These are phyloP conservation scores for Lepisosteus oculatus DNA, from an alignment of 2,113 vertebrate genomes.

Conservation along the genomic window DNA sequence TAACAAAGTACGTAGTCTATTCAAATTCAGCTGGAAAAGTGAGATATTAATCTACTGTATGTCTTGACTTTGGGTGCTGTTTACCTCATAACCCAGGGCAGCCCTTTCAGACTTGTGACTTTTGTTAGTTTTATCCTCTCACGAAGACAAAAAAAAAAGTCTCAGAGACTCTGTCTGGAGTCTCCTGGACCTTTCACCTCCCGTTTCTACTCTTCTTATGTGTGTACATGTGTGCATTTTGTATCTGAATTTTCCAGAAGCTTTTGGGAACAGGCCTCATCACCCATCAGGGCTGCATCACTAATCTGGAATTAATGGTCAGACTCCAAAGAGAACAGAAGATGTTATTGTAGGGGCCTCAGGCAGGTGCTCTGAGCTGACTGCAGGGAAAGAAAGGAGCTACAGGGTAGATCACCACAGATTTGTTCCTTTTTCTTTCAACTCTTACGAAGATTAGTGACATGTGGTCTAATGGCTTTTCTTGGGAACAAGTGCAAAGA, in stretches of 20 bases:
- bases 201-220: conserved; percentile 22
- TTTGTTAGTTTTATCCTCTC: conserved; percentile 16
- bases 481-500: conserved; percentile 16
- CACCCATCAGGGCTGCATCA: conserved; percentile 19
- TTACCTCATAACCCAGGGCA: not conserved
- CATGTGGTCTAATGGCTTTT: conserved; percentile 34
- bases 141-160: conserved; percentile 20
- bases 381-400: conserved; percentile 39
- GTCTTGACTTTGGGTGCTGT: not conserved
- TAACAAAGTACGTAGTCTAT: no score
- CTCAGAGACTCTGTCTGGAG: conserved; percentile 23
- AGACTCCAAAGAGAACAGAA: conserved; percentile 35
- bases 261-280: conserved; percentile 20
- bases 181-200: conserved; percentile 41
- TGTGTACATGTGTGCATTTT: conserved; percentile 12
- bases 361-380: conserved; percentile 34
- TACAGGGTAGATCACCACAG: conserved; percentile 44
- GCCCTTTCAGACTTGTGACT: not conserved
- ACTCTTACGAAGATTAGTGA: conserved; percentile 38
- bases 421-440: conserved; percentile 48
- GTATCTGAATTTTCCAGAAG: conserved; percentile 21
- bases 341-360: conserved; percentile 37
- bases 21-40: not conserved
- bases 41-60: not conserved
- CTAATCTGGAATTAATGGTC: conserved; percentile 49